Evolutionary conservation across 2,113 vertebrate species (phyloP).

Genomic region (Amia ocellicauda): DNA sequence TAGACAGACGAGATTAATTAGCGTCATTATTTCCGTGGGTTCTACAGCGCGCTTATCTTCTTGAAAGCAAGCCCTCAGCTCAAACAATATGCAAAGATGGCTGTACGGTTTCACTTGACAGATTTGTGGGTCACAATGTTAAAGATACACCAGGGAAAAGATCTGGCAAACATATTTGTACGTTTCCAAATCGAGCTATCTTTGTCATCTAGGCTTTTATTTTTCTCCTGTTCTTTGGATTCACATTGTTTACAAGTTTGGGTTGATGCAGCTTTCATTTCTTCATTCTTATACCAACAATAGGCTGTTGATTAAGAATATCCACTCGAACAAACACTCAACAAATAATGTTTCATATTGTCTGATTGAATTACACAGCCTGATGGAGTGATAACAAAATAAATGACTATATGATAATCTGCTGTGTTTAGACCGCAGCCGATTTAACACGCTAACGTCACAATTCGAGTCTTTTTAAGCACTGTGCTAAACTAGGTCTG

Average conservation of each 20-base stretch:
- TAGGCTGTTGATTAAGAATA: no score
- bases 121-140: constrained; percentile 58
- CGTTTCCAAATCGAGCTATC: constrained; percentile 49
- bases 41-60: constrained; percentile 47
- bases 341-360: no score
- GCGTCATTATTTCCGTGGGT: constrained; percentile 52
- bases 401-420: no score
- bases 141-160: constrained; percentile 48
- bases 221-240: constrained; percentile 36
- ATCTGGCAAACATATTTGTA: constrained; percentile 45
- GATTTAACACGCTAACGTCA: no score
- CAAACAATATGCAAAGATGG: constrained; percentile 54
- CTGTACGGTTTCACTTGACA: constrained; percentile 52
- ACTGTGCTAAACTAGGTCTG: no score
- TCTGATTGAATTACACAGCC: no score
- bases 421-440: no score
- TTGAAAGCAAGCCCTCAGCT: constrained; percentile 51
- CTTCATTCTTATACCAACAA: no score
- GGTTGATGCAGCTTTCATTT: constrained; percentile 1
- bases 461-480: no score
- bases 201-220: constrained; percentile 39
- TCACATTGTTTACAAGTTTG: constrained; percentile 30
- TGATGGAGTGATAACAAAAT: no score
- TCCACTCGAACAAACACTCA: no score
- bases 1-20: constrained; percentile 55